Conservation (phyloP, 2,888 invertebrate genomes). For the Caenorhabditis sp. region DNA sequence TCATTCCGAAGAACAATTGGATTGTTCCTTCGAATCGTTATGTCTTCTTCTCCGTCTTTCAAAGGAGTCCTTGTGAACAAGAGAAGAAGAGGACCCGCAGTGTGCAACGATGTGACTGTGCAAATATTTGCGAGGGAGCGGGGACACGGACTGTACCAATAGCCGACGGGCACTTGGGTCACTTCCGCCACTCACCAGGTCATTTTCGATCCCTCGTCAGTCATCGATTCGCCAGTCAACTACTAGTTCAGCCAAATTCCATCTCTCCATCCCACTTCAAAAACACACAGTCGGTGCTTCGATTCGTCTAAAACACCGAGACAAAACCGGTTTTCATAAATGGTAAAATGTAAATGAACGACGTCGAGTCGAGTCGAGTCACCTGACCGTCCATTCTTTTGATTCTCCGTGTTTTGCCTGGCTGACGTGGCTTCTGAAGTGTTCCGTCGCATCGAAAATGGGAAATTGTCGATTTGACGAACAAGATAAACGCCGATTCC, state of each 20-base stretch:
- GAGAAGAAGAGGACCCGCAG: not conserved
- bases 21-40: not conserved
- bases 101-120: constrained; percentile 33
- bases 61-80: not conserved
- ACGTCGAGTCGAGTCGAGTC: constrained; percentile 5
- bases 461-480: not conserved
- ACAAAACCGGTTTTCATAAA: constrained; percentile 36
- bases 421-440: constrained; percentile 11
- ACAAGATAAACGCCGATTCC: not conserved
- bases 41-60: too few species aligned
- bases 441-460: not conserved
- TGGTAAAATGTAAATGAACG: constrained; percentile 31
- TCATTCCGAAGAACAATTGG: not conserved
- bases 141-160: constrained; percentile 12
- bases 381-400: constrained; percentile 5
- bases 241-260: not conserved
- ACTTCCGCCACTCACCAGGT: constrained; percentile 52
- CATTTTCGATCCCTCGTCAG: constrained; percentile 9
- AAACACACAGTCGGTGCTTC: not conserved
- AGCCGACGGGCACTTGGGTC: constrained; percentile 19
- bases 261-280: not conserved
- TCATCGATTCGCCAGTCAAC: not conserved
- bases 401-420: constrained; percentile 5
- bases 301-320: not conserved
- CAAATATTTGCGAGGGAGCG: constrained; percentile 39